Evolutionary conservation across 2,888 invertebrate species (phyloP), one percentile per base, ranked within the genome.

Genomic region (Dicranocentrus wangi): DNA sequence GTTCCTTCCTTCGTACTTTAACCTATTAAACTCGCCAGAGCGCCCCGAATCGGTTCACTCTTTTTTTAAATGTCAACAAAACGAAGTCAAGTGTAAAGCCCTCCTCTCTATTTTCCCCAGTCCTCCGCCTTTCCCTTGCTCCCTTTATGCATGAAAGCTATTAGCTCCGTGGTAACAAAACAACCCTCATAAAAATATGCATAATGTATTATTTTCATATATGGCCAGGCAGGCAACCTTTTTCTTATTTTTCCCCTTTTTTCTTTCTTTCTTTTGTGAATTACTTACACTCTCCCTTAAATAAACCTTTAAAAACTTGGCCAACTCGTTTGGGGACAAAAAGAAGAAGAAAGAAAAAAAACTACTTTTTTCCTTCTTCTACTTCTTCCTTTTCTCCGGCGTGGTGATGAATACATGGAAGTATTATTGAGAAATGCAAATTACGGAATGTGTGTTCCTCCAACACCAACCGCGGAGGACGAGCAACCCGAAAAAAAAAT

Each of bases 131-230:
- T 79, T 79, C 79, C 79, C 71, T 61, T 79, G 79, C 79, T 79
- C 79, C 65, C 71, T 79, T 79, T 79, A 79, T 79, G 79, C 79
- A 65, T 71, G 66, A 79, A 79, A 79, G 79, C 79, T 79, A 79
- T 79, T 79, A 79, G 79, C 79, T 65, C 58, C 71, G 70, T 79
- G 71, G 55, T 79, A 79, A 58, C 51, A 66, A 72, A 71, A 79
- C 71, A 72, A 66, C 66, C 71, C 55, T 71, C 65, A 66, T 79
- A 79, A 79, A 79, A 79, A 79, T 77, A 77, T 69, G 76, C 76
- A 76, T 76, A 76, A 68, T 60, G 73, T 65, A 53, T 63, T 53
- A 61, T 68, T 68, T 68, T 68, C 51, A 53, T 68, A 53, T 19
- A 13, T n/a, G n/a, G 32, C n/a, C 68, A 32, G 32, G 10, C 5